Evolutionary conservation across 53 echinoderm and acorn worm genomes (phyloP).

Genomic region (Holothuria scabra): DNA sequence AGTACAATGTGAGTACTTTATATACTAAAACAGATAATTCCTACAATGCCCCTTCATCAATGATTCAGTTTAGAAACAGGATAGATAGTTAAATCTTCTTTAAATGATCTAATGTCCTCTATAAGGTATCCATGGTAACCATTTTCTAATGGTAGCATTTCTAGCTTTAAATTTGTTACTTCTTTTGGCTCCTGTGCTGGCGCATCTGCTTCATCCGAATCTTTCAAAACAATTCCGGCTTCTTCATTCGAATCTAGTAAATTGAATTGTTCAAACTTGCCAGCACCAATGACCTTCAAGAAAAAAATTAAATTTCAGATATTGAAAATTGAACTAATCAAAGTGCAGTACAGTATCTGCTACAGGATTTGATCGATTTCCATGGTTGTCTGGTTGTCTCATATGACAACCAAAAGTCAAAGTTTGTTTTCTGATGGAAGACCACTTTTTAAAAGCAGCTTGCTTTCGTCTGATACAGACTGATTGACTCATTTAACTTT

Average conservation of each 20-base stretch:
- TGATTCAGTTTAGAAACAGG: slow-evolving; percentile 81
- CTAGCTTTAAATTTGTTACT: slow-evolving; percentile 2
- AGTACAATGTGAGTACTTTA: too few species aligned
- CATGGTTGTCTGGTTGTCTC: too few species aligned
- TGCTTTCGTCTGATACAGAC: too few species aligned
- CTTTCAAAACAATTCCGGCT: background rate
- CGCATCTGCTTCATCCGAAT: slow-evolving; percentile 2
- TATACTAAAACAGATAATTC: too few species aligned
- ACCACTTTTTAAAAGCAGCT: too few species aligned
- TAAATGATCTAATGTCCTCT: slow-evolving; percentile 67
- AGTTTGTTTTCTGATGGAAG: too few species aligned
- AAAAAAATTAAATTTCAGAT: background rate
- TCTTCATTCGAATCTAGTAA: background rate
- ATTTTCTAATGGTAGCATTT: slow-evolving; percentile 69
- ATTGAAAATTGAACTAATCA: background rate
- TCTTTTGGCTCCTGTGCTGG: background rate
- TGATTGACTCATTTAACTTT: too few species aligned
- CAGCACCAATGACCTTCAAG: slow-evolving; percentile 69
- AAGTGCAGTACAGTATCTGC: background rate
- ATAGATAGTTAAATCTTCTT: slow-evolving; percentile 64
- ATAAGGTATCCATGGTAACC: slow-evolving; percentile 56
- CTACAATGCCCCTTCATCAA: slow-evolving; percentile 44
- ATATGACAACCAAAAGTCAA: too few species aligned
- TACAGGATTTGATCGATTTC: too few species aligned
- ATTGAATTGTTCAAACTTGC: slow-evolving; percentile 60